Percentiles rank a stretch among this genome's conserved stretches.
Conservation (phyloP, 2,113 vertebrate genomes). For the Vicugna pacos region DNA sequence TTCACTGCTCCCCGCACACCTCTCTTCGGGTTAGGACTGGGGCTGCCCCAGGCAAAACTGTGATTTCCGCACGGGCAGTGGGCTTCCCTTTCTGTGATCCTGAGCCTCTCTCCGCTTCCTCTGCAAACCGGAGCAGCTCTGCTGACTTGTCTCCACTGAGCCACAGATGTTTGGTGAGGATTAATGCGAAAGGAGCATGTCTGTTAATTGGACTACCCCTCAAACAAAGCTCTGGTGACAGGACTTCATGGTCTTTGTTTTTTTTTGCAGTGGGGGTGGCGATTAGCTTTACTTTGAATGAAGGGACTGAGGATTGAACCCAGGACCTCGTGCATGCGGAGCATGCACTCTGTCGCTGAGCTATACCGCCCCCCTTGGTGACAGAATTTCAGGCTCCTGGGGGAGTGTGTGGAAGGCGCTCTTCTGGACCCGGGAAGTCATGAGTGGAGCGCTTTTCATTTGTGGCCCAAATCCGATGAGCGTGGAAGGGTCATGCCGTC, state of each 20-base stretch:
- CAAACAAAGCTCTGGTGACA: not conserved
- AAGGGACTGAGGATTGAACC: too few relatives aligned
- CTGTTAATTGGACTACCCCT: not conserved
- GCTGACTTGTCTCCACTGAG: not conserved
- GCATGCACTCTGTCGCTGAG: too few relatives aligned
- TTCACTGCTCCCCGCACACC: not conserved
- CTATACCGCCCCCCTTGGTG: not conserved
- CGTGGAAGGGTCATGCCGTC: fast-evolving
- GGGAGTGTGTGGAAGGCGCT: not conserved
- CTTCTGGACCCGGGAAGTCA: not conserved
- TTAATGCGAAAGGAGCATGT: not conserved
- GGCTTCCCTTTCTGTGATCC: not conserved
- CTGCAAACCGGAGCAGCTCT: not conserved
- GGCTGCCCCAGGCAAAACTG: not conserved
- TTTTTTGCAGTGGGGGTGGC: too few relatives aligned
- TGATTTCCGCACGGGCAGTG: not conserved
- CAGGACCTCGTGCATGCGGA: too few relatives aligned
- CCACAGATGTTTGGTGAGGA: not conserved
- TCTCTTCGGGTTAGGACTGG: not conserved
- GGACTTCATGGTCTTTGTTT: not conserved
- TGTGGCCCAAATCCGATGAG: not conserved
- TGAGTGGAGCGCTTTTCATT: not conserved
- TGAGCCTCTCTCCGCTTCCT: not conserved
- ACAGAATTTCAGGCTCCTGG: not conserved
- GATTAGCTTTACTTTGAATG: too few relatives aligned